Evolutionary conservation across 2,113 vertebrate genomes (phyloP).

Genomic region (Polypterus senegalus): DNA sequence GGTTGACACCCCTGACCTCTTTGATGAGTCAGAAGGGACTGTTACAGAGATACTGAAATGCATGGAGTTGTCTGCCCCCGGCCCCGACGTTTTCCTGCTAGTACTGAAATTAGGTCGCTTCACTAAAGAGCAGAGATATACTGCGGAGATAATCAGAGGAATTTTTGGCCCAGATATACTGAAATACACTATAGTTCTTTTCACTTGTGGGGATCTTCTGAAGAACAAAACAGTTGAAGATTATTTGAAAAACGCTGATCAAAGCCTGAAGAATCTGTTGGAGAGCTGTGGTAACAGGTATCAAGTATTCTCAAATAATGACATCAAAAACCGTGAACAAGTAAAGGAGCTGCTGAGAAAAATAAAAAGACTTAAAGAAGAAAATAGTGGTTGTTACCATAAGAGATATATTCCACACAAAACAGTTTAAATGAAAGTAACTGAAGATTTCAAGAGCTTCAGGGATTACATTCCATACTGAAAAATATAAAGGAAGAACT

Average conservation of each 20-base stretch:
- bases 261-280: background rate
- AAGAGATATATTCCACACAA: too few species aligned
- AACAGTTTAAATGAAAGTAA: too few species aligned
- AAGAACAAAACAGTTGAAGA: background rate
- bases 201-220: conserved; percentile 11
- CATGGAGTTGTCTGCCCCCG: conserved; percentile 14
- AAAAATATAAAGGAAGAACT: too few species aligned
- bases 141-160: conserved; percentile 5
- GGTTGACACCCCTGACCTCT: background rate
- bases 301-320: conserved; percentile 19
- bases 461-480: too few species aligned
- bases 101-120: conserved; percentile 24
- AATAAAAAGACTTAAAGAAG: conserved; percentile 19
- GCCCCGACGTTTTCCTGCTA: conserved; percentile 31
- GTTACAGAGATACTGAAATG: conserved; percentile 3
- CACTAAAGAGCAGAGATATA: conserved; percentile 12
- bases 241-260: conserved; percentile 4
- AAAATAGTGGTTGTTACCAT: conserved; percentile 20
- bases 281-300: conserved; percentile 16
- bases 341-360: conserved; percentile 16
- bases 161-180: conserved; percentile 2
- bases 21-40: background rate
- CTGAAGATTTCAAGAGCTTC: too few species aligned
- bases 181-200: conserved; percentile 18
- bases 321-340: conserved; percentile 14